A percentile compares a stretch with the other conserved stretches of the same genome.
phyloP scores from a whole-genome alignment of 1,140 invertebrate genomes.

The Drepana arcuata region DNA sequence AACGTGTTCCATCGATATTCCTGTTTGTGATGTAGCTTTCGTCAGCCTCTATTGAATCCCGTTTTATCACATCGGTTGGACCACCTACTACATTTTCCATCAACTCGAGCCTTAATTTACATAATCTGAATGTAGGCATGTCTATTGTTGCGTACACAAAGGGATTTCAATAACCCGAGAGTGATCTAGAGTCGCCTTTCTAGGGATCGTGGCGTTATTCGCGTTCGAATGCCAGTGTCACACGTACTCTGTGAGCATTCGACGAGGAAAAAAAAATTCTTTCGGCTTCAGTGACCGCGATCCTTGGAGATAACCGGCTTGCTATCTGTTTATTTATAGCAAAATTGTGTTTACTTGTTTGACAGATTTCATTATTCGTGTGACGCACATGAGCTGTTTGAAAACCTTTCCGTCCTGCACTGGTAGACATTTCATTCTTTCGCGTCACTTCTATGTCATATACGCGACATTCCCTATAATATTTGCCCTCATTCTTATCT shows the following conservation, averaged over 20 bases:
- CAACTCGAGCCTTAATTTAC: conserved; percentile 10
- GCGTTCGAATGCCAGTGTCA: neutral
- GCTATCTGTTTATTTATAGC: no score
- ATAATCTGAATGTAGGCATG: conserved; percentile 9
- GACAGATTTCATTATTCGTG: conserved; percentile 12
- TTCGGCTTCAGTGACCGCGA: neutral
- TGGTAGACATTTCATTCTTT: conserved; percentile 7
- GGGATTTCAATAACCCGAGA: conserved; percentile 16
- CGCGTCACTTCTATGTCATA: conserved; percentile 6
- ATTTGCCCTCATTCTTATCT: neutral
- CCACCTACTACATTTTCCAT: conserved; percentile 9
- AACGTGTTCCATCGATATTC: conserved; percentile 17
- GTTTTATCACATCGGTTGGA: conserved; percentile 6
- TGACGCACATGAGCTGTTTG: conserved; percentile 12
- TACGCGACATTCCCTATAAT: neutral
- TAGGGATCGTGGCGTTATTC: neutral
- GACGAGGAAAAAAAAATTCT: neutral
- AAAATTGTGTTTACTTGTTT: conserved; percentile 7
- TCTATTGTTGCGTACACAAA: conserved; percentile 16
- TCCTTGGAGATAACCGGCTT: no score
- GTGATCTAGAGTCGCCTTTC: conserved; percentile 5
- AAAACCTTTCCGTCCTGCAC: conserved; percentile 8
- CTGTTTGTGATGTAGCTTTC: conserved; percentile 14
- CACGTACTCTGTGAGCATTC: neutral
- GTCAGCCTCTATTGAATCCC: conserved; percentile 12